Base-by-base conservation (phyloP, 2,888 invertebrate genomes). In the Girardia tigrina region DNA sequence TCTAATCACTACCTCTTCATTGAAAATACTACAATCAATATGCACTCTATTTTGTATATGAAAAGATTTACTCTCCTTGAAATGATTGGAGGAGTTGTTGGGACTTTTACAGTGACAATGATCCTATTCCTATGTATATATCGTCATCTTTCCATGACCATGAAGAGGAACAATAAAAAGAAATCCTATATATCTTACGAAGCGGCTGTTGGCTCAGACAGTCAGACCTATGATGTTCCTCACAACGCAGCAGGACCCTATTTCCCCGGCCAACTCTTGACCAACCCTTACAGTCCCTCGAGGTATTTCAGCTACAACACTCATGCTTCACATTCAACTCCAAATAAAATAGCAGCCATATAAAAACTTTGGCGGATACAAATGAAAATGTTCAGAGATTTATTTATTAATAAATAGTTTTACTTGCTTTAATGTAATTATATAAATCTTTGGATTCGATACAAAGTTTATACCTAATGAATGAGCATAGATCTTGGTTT, bases 161-260 rank as follows among this genome's bases (percentile, higher is more conserved):
- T 56, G 56, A 56, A 56, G 23, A 4, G 56, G 23, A 56, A 56
- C 23, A 23, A 56, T n/a, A 56, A 56, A n/a, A 56, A 56, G 56
- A 56, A 56, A 56, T 56, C 20, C 20, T 56, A 56, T 56, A 12
- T 56, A 8, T 56, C 56, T 20, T 56, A 56, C 23, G 56, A 56
- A 56, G 23, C 56, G 4, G 56, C 56, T 4, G n/a, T 74, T 42
- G 74, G 29, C 12, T 20, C 74, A 0, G 76, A 76, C 26, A 72
- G 74, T 36, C 76, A 76, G 74, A 76, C 76, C 2, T 76, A 76
- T 27, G 76, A 76, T 56, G 26, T 76, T 29, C 76, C 76, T 2
- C 56, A 76, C 23, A 56, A 56, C n/a, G 4, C 56, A 16, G 56
- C 56, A 12, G 56, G 56, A 56, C 56, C 56, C 23, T 56, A 56